phyloP scores from a whole-genome alignment of 2,113 vertebrate genomes.

The Ploceus nigricollis region DNA sequence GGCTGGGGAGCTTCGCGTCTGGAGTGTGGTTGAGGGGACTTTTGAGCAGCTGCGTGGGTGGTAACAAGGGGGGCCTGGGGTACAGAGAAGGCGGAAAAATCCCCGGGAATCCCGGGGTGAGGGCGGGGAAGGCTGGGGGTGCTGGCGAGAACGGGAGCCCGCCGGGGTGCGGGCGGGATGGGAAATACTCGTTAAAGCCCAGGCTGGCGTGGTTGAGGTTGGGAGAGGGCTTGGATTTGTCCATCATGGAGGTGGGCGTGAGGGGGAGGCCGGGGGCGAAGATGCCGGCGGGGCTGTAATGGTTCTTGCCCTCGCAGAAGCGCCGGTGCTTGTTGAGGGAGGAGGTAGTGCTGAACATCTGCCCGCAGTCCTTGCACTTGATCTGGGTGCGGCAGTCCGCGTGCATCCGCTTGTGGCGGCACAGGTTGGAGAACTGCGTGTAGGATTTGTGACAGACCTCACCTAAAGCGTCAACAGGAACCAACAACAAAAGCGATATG shows the following conservation, averaged over 20 bases:
- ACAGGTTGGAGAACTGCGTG: conserved; percentile 99
- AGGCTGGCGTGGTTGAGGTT: conserved; percentile 87
- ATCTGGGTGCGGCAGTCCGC: conserved; percentile 99
- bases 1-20: conserved; percentile 89
- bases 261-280: conserved; percentile 90
- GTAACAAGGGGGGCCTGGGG: conserved; percentile 90
- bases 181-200: conserved; percentile 92
- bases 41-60: conserved; percentile 89
- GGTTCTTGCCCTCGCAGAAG: conserved; percentile 99
- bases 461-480: conserved; percentile 81
- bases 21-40: conserved; percentile 85
- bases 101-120: conserved; percentile 87
- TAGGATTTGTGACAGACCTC: conserved; percentile 99
- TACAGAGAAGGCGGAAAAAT: conserved; percentile 93
- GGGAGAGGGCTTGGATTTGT: conserved; percentile 88
- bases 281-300: conserved; percentile 87
- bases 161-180: conserved; percentile 86
- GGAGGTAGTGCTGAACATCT: conserved; percentile 99
- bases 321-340: conserved; percentile 99
- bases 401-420: conserved; percentile 99
- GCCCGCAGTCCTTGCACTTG: conserved; percentile 98
- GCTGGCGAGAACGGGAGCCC: conserved; percentile 85
- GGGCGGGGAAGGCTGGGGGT: conserved; percentile 78
- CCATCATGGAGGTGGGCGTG: conserved; percentile 88
- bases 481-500: conserved; percentile 60